Evolutionary conservation across 2,113 vertebrate species (phyloP).

Genomic region (Arenaria interpres): DNA sequence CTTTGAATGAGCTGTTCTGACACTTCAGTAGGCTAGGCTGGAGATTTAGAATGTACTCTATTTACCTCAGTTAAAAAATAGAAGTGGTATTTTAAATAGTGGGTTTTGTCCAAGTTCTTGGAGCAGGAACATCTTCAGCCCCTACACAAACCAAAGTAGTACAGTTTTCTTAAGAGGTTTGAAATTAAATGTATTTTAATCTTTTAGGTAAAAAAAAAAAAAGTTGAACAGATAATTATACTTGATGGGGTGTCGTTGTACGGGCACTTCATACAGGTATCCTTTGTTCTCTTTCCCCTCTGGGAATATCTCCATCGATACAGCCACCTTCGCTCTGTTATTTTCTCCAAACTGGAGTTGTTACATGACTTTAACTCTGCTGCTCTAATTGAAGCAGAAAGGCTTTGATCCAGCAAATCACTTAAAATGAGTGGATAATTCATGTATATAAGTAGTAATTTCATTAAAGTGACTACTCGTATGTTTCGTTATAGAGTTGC

Average conservation of each 20-base stretch:
- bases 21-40: not conserved
- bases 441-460: constrained; percentile 28
- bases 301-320: not conserved
- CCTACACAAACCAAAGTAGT: not conserved
- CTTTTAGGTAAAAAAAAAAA: not conserved
- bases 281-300: not conserved
- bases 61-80: constrained; percentile 23
- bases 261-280: not conserved
- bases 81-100: not conserved
- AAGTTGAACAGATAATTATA: not conserved
- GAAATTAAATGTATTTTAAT: not conserved
- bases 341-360: not conserved
- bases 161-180: not conserved
- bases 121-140: not conserved
- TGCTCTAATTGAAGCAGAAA: constrained; percentile 30
- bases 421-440: constrained; percentile 50
- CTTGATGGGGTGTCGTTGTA: not conserved
- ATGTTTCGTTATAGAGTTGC: not conserved
- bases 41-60: not conserved
- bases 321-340: not conserved
- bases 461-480: constrained; percentile 31
- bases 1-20: not conserved
- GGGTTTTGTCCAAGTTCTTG: not conserved
- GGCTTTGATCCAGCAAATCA: constrained; percentile 36
- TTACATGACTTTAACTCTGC: not conserved